Conservation (phyloP, 53 echinoderm and acorn worm species). For the Crossaster papposus region DNA sequence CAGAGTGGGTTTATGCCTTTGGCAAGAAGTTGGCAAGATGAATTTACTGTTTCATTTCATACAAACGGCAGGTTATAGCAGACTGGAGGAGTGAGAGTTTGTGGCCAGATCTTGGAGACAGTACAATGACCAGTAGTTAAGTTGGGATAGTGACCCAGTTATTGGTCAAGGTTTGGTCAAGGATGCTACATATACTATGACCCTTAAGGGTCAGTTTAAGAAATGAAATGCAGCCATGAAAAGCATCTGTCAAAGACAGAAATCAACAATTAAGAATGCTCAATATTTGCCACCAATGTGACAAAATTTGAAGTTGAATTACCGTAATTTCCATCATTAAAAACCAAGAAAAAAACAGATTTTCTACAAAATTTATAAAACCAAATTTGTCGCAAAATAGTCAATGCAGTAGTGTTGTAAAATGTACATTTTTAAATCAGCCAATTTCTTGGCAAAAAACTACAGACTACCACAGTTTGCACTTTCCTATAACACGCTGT, state of each 20-base stretch:
- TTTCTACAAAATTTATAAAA: no score
- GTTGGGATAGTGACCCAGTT: conserved; percentile 22
- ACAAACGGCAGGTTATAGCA: conserved; percentile 16
- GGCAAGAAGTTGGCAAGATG: not conserved
- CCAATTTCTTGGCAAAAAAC: no score
- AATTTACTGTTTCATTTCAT: conserved; percentile 54
- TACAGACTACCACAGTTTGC: no score
- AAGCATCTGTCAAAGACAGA: not conserved
- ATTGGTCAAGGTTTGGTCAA: not conserved
- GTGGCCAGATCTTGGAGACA: not conserved
- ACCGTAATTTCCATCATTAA: no score
- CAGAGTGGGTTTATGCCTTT: conserved; percentile 5
- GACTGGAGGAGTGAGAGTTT: not conserved
- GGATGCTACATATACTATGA: no score
- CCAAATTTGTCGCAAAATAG: no score
- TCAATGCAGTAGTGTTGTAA: no score
- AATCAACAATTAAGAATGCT: not conserved
- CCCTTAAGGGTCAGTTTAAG: not conserved
- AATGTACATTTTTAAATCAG: no score
- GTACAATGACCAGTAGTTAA: conserved; percentile 37
- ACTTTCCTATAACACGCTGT: no score
- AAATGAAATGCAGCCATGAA: not conserved
- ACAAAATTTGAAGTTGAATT: no score
- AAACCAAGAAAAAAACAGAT: no score
- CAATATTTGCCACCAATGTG: no score